Evolutionary conservation across 2,113 vertebrate genomes (phyloP).

Genomic region (Scomber japonicus): DNA sequence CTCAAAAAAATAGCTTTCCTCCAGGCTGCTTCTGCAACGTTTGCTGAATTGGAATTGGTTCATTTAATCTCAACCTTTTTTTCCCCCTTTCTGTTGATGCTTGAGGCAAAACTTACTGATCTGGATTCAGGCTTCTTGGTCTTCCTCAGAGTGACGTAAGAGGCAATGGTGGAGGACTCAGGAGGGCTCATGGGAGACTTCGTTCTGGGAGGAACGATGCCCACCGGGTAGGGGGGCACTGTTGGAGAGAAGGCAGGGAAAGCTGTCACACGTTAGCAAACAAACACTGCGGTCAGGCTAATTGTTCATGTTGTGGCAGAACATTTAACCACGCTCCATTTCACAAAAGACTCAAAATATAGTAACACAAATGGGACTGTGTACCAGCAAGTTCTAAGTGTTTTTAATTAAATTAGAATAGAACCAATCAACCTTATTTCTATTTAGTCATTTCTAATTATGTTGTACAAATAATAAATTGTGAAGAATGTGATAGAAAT

Average conservation of each 20-base stretch:
- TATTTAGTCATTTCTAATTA: too few species aligned
- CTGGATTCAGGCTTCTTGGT: slow-evolving; percentile 89
- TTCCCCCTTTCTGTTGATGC: neutral
- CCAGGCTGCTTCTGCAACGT: slow-evolving; percentile 5
- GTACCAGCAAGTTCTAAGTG: neutral
- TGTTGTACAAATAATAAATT: neutral
- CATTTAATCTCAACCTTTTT: neutral
- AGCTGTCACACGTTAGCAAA: slow-evolving; percentile 9
- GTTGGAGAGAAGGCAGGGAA: slow-evolving; percentile 61
- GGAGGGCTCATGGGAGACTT: slow-evolving; percentile 89
- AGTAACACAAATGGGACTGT: neutral
- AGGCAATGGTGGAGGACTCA: slow-evolving; percentile 94
- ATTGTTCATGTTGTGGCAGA: neutral
- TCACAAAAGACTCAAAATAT: neutral
- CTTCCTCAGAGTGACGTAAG: slow-evolving; percentile 97
- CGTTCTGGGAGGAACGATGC: slow-evolving; percentile 92
- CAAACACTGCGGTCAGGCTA: neutral
- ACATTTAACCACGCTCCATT: too few species aligned
- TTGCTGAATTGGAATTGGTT: neutral
- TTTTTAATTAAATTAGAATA: neutral
- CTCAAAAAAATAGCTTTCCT: neutral
- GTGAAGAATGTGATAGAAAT: neutral
- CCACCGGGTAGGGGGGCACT: slow-evolving; percentile 89
- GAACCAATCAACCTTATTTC: neutral
- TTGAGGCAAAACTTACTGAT: slow-evolving; percentile 82